phyloP scores from a whole-genome alignment of 2,113 vertebrate species.

The Python bivittatus region DNA sequence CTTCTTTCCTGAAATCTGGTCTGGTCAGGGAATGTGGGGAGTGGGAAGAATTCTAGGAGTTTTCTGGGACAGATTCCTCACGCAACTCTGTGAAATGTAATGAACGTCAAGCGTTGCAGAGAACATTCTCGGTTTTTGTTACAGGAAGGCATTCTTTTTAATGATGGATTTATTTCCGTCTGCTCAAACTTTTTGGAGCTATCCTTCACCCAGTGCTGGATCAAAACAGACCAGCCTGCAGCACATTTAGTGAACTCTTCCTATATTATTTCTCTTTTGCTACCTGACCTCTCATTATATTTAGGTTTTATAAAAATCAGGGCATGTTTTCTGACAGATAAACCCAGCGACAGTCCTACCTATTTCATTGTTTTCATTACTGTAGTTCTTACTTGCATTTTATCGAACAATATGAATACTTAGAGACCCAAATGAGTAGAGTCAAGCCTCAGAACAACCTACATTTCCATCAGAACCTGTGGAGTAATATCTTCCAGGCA shows the following conservation, averaged over 20 bases:
- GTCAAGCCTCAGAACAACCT: background rate
- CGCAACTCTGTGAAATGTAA: background rate
- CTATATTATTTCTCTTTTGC: background rate
- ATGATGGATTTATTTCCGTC: background rate
- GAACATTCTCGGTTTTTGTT: background rate
- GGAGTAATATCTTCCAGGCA: background rate
- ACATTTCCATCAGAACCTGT: background rate
- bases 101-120: background rate
- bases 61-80: background rate
- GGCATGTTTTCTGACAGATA: conserved; percentile 57
- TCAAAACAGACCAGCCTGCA: conserved; percentile 65
- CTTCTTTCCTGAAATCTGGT: background rate
- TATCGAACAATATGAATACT: background rate
- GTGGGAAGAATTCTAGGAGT: no score
- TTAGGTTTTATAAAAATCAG: conserved; percentile 66
- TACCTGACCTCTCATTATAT: conserved; percentile 7
- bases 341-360: conserved; percentile 60
- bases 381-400: conserved; percentile 58
- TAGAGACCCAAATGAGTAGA: conserved; percentile 18
- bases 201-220: background rate
- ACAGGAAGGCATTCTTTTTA: background rate
- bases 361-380: conserved; percentile 67
- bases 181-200: background rate
- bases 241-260: conserved; percentile 55
- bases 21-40: background rate